Evolutionary conservation across 2,888 invertebrate genomes (phyloP), one percentile per base, ranked within the genome.

Genomic region (Lycophotia porphyrea): DNA sequence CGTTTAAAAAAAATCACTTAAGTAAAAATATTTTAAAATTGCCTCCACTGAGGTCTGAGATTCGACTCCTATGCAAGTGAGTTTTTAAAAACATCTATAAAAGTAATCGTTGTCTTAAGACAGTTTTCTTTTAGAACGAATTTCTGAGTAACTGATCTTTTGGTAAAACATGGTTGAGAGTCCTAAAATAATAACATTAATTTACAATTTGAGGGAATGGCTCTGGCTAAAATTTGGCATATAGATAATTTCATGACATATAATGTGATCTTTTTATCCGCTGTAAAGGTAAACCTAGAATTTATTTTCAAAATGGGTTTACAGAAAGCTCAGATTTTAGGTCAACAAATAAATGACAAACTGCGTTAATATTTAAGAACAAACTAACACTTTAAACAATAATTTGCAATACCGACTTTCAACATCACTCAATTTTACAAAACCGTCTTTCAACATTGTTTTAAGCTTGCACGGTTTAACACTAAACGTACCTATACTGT

Each of bases 101-200:
- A 80, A 85, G 49, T 70, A 63, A 61, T 69, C 8, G 21, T 76
- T 77, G 85, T 85, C 84, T 81, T 81, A 88, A 85, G 86, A 84
- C 88, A 88, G 87, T 75, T 71, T 77, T 78, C 68, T 75, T 74
- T 74, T 76, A 60, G 21, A 49, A 68, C n/a, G 74, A 84, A 87
- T 87, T 88, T 88, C 88, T 85, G 81, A 81, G 71, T 64, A 84
- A 86, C 87, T 71, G 74, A 36, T 65, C n/a, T 7, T 67, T 39
- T 39, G 18, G 39, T 39, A 55, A 44, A n/a, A 63, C 5, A 9
- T 11, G 13, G 21, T 63, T 47, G 36, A 52, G 60, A 81, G 60
- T 27, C 15, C 36, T n/a, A 31, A 27, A 3, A 15, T n/a, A 21
- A 60, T 1, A 67, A 21, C 11, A 78, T 7, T 58, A 31, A 58